Conservation (phyloP, 2,888 invertebrate genomes). For the Coelopa pilipes region DNA sequence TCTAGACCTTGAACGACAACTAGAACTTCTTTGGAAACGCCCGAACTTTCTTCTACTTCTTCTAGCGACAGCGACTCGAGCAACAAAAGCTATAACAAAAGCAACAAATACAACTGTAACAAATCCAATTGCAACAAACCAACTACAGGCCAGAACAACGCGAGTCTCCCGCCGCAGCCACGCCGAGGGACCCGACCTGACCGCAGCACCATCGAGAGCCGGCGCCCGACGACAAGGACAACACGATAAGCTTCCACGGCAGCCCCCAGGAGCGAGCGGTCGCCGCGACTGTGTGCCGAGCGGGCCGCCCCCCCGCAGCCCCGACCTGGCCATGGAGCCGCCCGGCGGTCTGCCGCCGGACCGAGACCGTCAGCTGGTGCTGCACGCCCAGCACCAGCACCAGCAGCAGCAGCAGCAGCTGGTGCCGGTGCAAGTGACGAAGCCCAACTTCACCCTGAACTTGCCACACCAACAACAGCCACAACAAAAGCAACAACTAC, state of each 20-base stretch:
- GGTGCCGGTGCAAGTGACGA: neutral
- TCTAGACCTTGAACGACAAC: constrained; percentile 23
- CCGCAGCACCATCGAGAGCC: neutral
- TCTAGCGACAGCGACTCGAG: neutral
- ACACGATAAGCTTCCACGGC: neutral
- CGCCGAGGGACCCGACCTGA: neutral
- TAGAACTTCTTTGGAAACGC: neutral
- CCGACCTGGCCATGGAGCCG: constrained; percentile 65
- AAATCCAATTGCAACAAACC: neutral
- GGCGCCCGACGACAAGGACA: neutral
- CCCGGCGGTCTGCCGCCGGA: constrained; percentile 62
- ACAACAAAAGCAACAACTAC: constrained; percentile 31
- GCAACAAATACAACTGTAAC: neutral
- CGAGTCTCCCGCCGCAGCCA: neutral
- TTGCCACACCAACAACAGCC: constrained; percentile 33
- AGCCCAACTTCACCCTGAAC: constrained; percentile 32
- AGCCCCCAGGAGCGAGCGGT: neutral
- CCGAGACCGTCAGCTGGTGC: constrained; percentile 60
- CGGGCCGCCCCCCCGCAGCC: constrained; percentile 50
- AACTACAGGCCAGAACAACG: too few species aligned
- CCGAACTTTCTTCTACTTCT: constrained; percentile 1
- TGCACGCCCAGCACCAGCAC: constrained; percentile 50
- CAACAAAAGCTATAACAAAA: constrained; percentile 16
- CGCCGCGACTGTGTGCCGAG: constrained; percentile 50
- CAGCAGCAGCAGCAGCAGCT: constrained; percentile 38